These are phyloP conservation scores for Oeneis ivallda DNA, from an alignment of 2,888 invertebrate species.

Conservation along the genomic window DNA sequence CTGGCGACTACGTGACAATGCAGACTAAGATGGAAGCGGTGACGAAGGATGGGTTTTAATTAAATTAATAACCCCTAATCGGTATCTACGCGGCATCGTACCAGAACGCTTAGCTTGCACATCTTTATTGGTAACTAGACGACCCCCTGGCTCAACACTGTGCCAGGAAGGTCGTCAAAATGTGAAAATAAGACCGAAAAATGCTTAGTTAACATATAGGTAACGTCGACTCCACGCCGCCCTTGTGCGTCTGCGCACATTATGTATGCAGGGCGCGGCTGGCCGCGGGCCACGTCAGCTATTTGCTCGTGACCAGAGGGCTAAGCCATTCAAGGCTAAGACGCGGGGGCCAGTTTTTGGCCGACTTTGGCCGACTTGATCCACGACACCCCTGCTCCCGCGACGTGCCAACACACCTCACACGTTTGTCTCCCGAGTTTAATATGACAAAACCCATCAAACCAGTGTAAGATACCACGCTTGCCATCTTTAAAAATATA, in stretches of 20 bases:
- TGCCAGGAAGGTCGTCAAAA: neutral
- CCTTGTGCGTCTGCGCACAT: constrained; percentile 51
- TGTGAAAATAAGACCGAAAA: neutral
- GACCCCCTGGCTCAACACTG: too few relatives aligned
- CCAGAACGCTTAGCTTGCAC: too few relatives aligned
- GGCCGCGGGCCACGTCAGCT: constrained; percentile 79
- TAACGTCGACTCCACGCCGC: constrained; percentile 36
- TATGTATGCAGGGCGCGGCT: constrained; percentile 79
- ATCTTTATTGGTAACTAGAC: too few relatives aligned
- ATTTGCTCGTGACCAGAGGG: constrained; percentile 80
- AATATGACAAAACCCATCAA: constrained; percentile 37
- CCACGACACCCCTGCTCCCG: constrained; percentile 51
- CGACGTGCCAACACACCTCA: constrained; percentile 39
- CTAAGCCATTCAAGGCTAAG: constrained; percentile 82
- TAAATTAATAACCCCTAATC: too few relatives aligned
- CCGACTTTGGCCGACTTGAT: constrained; percentile 78
- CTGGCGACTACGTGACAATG: too few relatives aligned
- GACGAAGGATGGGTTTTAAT: too few relatives aligned
- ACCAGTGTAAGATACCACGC: constrained; percentile 32
- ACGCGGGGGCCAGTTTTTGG: constrained; percentile 78
- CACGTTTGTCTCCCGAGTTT: constrained; percentile 35
- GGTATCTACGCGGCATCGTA: too few relatives aligned
- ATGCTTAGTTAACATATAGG: neutral
- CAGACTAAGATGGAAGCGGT: too few relatives aligned
- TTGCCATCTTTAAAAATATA: constrained; percentile 30